phyloP scores from a whole-genome alignment of 92 coral and sea anemone genomes.

The Porites lobata region DNA sequence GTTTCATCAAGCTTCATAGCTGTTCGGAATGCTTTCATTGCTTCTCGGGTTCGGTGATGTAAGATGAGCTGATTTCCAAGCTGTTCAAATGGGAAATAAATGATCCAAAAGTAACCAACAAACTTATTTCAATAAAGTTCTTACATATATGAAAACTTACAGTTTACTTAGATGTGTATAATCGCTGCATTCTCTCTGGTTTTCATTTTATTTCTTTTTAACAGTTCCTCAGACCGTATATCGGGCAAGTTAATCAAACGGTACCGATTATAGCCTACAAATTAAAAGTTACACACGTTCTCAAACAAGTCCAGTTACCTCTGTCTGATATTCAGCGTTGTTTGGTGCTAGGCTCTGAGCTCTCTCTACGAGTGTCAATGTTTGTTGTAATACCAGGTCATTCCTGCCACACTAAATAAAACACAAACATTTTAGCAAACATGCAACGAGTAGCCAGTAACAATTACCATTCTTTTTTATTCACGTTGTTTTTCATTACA shows the following conservation, averaged over 20 bases:
- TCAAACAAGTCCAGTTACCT: slow-evolving; percentile 49
- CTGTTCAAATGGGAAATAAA: slow-evolving; percentile 30
- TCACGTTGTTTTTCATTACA: no score
- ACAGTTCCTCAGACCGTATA: no score
- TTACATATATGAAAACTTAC: no score
- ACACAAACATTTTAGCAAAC: background rate
- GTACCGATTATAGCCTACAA: no score
- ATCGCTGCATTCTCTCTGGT: no score
- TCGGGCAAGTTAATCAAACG: no score
- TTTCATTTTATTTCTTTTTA: no score
- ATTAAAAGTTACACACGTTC: no score
- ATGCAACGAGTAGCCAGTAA: no score
- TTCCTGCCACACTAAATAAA: slow-evolving; percentile 93
- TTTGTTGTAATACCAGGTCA: slow-evolving; percentile 91
- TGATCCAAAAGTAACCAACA: background rate
- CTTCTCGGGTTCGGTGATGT: slow-evolving; percentile 86
- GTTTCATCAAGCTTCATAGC: slow-evolving; percentile 99
- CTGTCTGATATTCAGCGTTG: slow-evolving; percentile 94
- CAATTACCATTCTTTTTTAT: no score
- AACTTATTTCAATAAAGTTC: background rate
- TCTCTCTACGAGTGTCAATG: slow-evolving; percentile 93
- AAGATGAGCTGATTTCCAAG: slow-evolving; percentile 93
- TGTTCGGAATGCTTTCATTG: slow-evolving; percentile 94
- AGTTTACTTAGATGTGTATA: no score
- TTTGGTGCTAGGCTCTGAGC: slow-evolving; percentile 90